Base-by-base conservation (phyloP, 2,888 invertebrate species). In the Brachypterus glaber region DNA sequence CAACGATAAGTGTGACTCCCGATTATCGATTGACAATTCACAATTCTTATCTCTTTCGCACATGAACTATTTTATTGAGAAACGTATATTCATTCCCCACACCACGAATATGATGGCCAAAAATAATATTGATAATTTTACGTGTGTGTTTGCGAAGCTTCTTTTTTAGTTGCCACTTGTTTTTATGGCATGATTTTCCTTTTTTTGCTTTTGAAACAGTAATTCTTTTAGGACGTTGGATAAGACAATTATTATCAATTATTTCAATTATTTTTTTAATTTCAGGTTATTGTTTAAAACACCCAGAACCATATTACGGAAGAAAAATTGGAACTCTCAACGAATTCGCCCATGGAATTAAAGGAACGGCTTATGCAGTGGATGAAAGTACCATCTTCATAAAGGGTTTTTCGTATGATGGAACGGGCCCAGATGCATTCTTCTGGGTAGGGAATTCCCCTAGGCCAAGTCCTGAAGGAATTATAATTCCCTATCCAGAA, bases 381-480 rank as follows among this genome's bases (percentile, higher is more conserved):
- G 91, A 92, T 59, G 90, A 91, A 59, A 79, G 73, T 58, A 91
- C 90, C 12, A 73, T 92, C 43, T 90, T 83, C 68, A 82, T 92
- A 54, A 82, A 84, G 55, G 82, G 82, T 27, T 91, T 92, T 66
- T 80, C 78, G 30, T 92, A 91, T 61, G 90, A 90, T 57, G 91
- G 91, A 27, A 82, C 80, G 4, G 89, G 83, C 5, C 87, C 89
- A 43, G 87, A 85, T 60, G 87, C 89, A 1, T 88, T 80, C 68
- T 91, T 91, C 71, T 91, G 89, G 90, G 83, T 88, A 41, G 90
- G 90, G 9, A 85, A 83, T 55, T 78, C 81, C 3, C 73, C 79
- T 1, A 73, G 81, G 46, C 89, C 89, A 2, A 80, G 80, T 49
- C 88, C 88, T 13, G 82, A 83, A 35, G 91, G 90, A 41, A 79